Base-by-base conservation (phyloP, 2,888 invertebrate species). In the Eupsilia transversa region DNA sequence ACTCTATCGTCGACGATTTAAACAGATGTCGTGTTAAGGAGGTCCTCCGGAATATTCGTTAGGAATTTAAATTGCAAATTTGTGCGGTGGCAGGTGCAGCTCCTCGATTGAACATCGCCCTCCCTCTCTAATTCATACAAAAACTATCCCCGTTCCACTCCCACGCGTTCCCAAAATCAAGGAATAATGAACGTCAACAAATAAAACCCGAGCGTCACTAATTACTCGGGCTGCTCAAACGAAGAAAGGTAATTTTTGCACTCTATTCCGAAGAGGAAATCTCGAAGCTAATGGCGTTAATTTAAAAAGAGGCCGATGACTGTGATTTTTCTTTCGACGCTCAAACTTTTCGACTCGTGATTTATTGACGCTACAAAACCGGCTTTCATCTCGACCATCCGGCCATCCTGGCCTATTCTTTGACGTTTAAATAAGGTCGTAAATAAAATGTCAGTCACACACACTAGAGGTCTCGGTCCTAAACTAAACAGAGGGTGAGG, bases 11-110 rank as follows among this genome's bases (percentile, higher is more conserved):
- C 96, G 93, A 92, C 94, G 94, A 96, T 96, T 96, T 94, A 95
- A 96, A 94, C 96, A 96, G 96, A 96, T 96, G 96, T 96, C 96
- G 96, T 96, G 96, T 96, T 96, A 96, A 96, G 95, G 95, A 96
- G 96, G 94, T 95, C 95, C 95, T 96, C 93, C 90, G 87, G 93
- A 96, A 96, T 95, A 95, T 95, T 96, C 95, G 94, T 95, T 93
- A 77, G 90, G 92, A 94, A 96, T 96, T 96, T 96, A 96, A 96
- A 96, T 96, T 96, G 96, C 96, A 96, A 96, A 96, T 96, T 96
- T 91, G 93, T 93, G 92, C 93, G 94, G 94, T 88, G 95, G 94
- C 96, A 96, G 96, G 96, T 96, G 96, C 96, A 96, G 92, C 92
- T 89, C 91, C 91, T 87, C 93, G 92, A 94, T 94, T 92, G 91